phyloP scores from a whole-genome alignment of 2,797 vertebrate species.

The Fringilla coelebs region DNA sequence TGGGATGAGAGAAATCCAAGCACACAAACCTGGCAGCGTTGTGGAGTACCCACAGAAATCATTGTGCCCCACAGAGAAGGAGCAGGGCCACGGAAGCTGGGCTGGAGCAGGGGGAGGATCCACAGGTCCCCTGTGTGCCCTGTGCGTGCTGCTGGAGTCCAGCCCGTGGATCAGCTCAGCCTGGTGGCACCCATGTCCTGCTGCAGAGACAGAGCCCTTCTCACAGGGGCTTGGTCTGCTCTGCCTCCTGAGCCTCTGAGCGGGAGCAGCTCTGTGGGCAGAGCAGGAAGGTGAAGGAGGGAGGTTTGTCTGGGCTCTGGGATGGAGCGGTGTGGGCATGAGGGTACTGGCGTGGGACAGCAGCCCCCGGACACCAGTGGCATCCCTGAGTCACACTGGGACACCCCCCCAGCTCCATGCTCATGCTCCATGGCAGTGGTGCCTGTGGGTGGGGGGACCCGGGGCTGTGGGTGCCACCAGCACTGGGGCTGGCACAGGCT shows the following conservation, averaged over 20 bases:
- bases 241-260: neutral
- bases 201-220: neutral
- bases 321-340: fast-evolving
- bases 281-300: neutral
- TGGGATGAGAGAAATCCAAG: neutral
- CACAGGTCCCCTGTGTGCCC: neutral
- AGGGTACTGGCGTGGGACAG: neutral
- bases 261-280: neutral
- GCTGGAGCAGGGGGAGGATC: fast-evolving
- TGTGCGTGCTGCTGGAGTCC: neutral
- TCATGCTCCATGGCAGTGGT: fast-evolving
- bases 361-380: neutral
- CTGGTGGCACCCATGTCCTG: neutral
- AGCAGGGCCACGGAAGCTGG: fast-evolving
- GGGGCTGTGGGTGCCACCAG: neutral
- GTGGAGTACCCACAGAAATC: fast-evolving
- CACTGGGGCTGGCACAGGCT: fast-evolving
- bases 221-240: neutral
- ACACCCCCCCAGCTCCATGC: fast-evolving
- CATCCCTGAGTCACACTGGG: neutral
- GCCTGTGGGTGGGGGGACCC: neutral
- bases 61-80: neutral
- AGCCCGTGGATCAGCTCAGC: neutral
- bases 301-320: neutral
- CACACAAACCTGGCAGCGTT: fast-evolving